Percentiles rank a stretch among this genome's conserved stretches.
Evolutionary conservation across 2,888 invertebrate species (phyloP).

Genomic region (Isotomurus palustris): DNA sequence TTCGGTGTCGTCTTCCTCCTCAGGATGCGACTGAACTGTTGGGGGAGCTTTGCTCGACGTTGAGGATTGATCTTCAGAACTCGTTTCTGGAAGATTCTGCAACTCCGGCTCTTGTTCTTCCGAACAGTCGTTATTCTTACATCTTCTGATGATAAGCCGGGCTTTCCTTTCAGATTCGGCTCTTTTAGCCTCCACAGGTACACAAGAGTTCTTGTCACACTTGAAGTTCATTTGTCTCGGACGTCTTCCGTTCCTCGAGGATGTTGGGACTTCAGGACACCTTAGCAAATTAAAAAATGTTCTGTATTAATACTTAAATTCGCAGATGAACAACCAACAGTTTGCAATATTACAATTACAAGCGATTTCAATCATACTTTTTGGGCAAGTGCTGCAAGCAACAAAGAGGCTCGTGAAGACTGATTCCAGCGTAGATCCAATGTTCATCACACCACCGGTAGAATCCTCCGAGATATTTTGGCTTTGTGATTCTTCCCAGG

Average conservation of each 20-base stretch:
- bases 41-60: conserved; percentile 26
- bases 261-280: conserved; percentile 22
- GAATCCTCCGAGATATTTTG: conserved; percentile 45
- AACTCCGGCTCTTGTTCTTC: conserved; percentile 37
- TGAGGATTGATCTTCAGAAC: background rate
- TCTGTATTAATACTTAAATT: background rate
- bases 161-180: too few relatives aligned
- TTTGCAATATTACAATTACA: too few relatives aligned
- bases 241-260: conserved; percentile 26
- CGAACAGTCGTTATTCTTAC: conserved; percentile 40
- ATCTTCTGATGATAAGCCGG: conserved; percentile 40
- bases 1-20: conserved; percentile 27
- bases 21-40: conserved; percentile 20
- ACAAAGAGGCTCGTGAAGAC: conserved; percentile 44
- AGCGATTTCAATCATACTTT: conserved; percentile 19
- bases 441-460: conserved; percentile 45
- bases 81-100: conserved; percentile 17
- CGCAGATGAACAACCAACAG: too few relatives aligned
- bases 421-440: conserved; percentile 40
- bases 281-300: conserved; percentile 17
- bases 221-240: too few relatives aligned
- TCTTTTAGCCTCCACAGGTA: too few relatives aligned
- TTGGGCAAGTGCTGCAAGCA: conserved; percentile 40
- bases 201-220: too few relatives aligned
- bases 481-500: conserved; percentile 20